A percentile compares a stretch with the other conserved stretches of the same genome.
phyloP scores from a whole-genome alignment of 2,888 invertebrate species.

The Dasypolia templi region DNA sequence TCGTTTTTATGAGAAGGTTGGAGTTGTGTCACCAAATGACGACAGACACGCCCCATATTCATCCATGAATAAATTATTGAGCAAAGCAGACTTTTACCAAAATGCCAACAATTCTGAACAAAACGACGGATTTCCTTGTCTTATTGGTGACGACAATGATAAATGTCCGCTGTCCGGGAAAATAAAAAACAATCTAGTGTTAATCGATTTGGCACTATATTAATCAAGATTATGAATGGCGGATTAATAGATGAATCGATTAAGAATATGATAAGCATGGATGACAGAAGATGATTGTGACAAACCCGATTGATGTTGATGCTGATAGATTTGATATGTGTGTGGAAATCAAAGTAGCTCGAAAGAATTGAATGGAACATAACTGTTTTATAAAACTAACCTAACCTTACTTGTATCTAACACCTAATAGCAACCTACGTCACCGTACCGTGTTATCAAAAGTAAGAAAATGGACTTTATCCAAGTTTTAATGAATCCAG shows the following conservation, averaged over 20 bases:
- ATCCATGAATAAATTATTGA: constrained; percentile 3
- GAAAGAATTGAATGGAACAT: not conserved
- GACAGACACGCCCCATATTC: constrained; percentile 8
- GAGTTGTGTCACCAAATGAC: constrained; percentile 13
- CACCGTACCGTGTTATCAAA: constrained; percentile 21
- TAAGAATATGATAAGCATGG: not conserved
- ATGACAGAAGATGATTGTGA: not conserved
- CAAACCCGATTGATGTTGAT: not conserved
- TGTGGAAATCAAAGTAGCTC: not conserved
- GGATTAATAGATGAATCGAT: not conserved
- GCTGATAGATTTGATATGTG: not conserved
- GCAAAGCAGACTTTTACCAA: not conserved
- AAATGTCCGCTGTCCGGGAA: not conserved
- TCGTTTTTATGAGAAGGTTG: not conserved
- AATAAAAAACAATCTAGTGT: constrained; percentile 1
- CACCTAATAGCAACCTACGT: not conserved
- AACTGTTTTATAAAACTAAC: too few relatives aligned
- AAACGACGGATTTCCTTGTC: constrained; percentile 24
- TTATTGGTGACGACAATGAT: constrained; percentile 3
- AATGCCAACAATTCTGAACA: constrained; percentile 7
- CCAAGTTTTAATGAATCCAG: constrained; percentile 54
- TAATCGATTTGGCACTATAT: constrained; percentile 22
- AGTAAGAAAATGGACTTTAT: constrained; percentile 51
- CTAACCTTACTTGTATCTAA: not conserved
- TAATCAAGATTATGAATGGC: constrained; percentile 10